These are phyloP conservation scores for Pachyuromys duprasi DNA, from an alignment of 2,797 vertebrate genomes.

Conservation along the genomic window DNA sequence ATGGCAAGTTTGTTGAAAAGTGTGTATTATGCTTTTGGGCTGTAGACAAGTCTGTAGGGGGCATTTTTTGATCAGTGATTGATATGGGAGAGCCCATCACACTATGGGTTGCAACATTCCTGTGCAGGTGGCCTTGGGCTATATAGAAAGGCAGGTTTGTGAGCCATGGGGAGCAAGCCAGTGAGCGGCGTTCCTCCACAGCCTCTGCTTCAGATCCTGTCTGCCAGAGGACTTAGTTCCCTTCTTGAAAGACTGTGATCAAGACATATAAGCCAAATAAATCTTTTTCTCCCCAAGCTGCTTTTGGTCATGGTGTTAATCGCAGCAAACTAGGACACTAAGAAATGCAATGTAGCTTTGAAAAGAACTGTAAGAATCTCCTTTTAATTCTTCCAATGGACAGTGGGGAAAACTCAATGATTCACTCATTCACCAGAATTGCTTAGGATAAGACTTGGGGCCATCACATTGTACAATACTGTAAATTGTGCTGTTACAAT, in stretches of 20 bases:
- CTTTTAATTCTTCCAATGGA: background rate
- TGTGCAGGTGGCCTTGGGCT: background rate
- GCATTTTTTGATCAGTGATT: background rate
- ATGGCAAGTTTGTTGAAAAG: background rate
- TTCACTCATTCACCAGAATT: background rate
- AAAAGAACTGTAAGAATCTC: background rate
- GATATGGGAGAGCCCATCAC: background rate
- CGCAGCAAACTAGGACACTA: background rate
- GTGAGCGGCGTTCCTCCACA: background rate
- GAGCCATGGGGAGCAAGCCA: background rate
- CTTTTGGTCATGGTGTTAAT: background rate
- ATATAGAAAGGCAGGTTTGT: background rate
- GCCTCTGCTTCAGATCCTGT: background rate
- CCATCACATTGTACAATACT: background rate
- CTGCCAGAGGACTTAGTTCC: background rate
- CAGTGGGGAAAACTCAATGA: background rate
- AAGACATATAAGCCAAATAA: background rate
- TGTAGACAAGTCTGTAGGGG: background rate
- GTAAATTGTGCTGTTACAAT: background rate
- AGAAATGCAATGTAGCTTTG: background rate
- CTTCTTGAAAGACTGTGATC: background rate
- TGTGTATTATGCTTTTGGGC: background rate
- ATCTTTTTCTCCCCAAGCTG: background rate
- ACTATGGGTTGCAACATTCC: background rate
- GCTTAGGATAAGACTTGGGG: background rate